phyloP scores from a whole-genome alignment of 2,797 vertebrate genomes.

The Eulemur coronatus region DNA sequence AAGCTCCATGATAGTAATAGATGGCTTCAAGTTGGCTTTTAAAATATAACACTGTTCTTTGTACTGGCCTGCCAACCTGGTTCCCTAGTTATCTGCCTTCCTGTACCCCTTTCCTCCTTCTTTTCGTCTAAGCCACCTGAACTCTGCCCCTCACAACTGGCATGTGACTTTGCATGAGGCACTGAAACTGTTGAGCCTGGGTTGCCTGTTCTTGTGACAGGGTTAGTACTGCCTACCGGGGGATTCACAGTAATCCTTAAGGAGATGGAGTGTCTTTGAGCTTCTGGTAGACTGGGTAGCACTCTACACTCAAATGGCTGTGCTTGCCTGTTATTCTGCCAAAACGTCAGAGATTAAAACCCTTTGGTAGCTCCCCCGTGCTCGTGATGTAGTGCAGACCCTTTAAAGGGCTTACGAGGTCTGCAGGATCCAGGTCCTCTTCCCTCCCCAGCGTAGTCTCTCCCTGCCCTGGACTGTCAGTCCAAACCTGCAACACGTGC shows the following conservation, averaged over 20 bases:
- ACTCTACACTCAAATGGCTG: not conserved
- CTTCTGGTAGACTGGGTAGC: not conserved
- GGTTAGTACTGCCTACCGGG: not conserved
- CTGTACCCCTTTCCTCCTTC: not conserved
- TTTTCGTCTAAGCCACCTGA: not conserved
- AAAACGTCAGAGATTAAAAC: not conserved
- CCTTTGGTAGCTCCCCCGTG: not conserved
- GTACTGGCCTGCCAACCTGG: not conserved
- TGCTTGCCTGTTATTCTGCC: not conserved
- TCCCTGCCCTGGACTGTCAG: not conserved
- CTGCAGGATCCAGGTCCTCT: not conserved
- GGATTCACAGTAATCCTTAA: not conserved
- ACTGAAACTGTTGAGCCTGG: not conserved
- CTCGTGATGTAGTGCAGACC: not conserved
- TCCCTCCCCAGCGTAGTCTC: not conserved
- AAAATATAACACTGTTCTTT: constrained; percentile 19
- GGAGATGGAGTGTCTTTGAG: not conserved
- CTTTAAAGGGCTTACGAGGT: not conserved
- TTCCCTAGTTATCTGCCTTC: not conserved
- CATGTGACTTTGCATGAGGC: not conserved
- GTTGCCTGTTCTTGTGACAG: not conserved
- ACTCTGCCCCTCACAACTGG: not conserved
- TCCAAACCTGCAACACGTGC: not conserved
- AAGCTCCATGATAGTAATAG: not conserved
- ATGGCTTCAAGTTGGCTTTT: not conserved